Evolutionary conservation across 2,888 invertebrate species (phyloP).

Genomic region (Tridacna crocea): DNA sequence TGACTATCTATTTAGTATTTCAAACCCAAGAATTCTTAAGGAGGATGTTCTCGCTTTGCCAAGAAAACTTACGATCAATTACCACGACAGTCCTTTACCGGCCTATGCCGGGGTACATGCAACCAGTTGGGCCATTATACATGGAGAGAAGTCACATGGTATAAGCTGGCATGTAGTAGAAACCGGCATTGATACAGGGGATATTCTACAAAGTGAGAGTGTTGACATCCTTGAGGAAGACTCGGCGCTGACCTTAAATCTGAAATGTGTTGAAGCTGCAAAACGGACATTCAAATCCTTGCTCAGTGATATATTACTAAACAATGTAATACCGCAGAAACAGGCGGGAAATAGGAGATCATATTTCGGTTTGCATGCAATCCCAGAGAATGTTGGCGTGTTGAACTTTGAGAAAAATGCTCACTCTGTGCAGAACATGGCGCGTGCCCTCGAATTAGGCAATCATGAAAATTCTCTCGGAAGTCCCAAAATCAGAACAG

Average conservation of each 20-base stretch:
- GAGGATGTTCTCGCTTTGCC: conserved; percentile 61
- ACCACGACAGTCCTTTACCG: conserved; percentile 71
- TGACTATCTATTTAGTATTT: conserved; percentile 70
- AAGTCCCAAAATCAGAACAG: conserved; percentile 66
- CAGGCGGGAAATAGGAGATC: conserved; percentile 58
- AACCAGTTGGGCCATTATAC: conserved; percentile 71
- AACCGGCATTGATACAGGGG: conserved; percentile 70
- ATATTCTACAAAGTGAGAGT: conserved; percentile 62
- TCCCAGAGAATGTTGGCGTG: conserved; percentile 69
- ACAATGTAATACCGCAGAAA: conserved; percentile 25
- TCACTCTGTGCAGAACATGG: conserved; percentile 59
- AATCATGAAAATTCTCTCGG: conserved; percentile 68
- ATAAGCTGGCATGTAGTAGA: conserved; percentile 71
- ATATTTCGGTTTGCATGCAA: conserved; percentile 66
- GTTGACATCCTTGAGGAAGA: conserved; percentile 63
- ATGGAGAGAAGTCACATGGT: conserved; percentile 66
- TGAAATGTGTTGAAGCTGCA: conserved; percentile 70
- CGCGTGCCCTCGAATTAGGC: conserved; percentile 67
- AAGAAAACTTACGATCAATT: conserved; percentile 64
- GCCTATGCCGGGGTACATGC: conserved; percentile 71
- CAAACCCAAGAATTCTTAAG: conserved; percentile 68
- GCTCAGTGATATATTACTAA: conserved; percentile 45
- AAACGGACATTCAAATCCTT: conserved; percentile 58
- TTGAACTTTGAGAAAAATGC: conserved; percentile 50
- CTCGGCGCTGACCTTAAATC: conserved; percentile 67